These are phyloP conservation scores for Pristionchus pacificus DNA, from an alignment of 1,140 invertebrate genomes.

Conservation along the genomic window DNA sequence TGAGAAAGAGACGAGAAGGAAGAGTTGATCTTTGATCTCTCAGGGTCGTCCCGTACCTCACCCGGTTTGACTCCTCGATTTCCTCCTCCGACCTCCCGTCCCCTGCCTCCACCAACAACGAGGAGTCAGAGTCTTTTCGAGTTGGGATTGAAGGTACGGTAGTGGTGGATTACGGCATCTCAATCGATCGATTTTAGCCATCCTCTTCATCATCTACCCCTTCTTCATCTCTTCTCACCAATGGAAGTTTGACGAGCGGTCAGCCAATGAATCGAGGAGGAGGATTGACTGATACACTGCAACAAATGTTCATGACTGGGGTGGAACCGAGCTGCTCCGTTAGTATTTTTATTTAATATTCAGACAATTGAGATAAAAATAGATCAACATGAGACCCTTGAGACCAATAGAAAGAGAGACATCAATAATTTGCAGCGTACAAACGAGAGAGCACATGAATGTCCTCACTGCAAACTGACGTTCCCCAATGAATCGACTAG, in stretches of 20 bases:
- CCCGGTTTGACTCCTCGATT: constrained; percentile 1
- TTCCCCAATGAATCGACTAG: background rate
- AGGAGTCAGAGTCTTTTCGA: constrained; percentile 23
- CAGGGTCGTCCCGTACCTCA: constrained; percentile 10
- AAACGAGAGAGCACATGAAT: constrained; percentile 14
- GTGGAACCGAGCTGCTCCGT: background rate
- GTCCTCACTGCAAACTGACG: constrained; percentile 18
- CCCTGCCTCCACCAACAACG: constrained; percentile 15
- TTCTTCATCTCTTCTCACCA: background rate
- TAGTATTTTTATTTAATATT: background rate
- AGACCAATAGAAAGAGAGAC: constrained; percentile 18
- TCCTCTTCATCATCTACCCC: constrained; percentile 7
- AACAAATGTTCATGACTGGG: constrained; percentile 6
- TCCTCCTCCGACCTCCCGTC: constrained; percentile 8
- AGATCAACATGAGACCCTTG: constrained; percentile 12
- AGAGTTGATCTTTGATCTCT: constrained; percentile 11
- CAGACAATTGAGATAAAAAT: constrained; percentile 3
- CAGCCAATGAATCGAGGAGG: constrained; percentile 13
- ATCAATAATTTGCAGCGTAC: background rate
- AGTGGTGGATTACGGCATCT: constrained; percentile 2
- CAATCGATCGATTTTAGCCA: constrained; percentile 14
- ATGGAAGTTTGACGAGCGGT: constrained; percentile 20
- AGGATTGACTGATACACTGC: background rate
- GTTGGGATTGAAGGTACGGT: constrained; percentile 1
- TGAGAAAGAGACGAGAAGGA: constrained; percentile 24